Percentiles rank a stretch among this genome's conserved stretches.
These are phyloP conservation scores for Chaitophorus viminalis DNA, from an alignment of 2,888 invertebrate species.

Conservation along the genomic window DNA sequence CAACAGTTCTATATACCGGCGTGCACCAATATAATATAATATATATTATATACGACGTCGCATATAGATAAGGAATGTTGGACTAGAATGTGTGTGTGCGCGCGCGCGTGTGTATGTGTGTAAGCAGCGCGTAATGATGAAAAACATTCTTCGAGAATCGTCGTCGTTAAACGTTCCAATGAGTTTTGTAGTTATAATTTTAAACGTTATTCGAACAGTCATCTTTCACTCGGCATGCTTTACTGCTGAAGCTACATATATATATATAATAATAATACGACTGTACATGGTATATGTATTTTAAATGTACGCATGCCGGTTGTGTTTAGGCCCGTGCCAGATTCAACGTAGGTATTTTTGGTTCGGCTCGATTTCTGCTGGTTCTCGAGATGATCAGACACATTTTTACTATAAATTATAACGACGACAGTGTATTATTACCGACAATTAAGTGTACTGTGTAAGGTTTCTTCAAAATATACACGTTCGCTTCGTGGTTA, in stretches of 20 bases:
- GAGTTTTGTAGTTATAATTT: constrained; percentile 38
- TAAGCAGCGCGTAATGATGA: background rate
- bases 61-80: constrained; percentile 25
- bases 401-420: background rate
- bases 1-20: background rate
- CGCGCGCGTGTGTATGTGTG: constrained; percentile 29
- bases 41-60: background rate
- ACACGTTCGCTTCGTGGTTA: background rate
- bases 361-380: background rate
- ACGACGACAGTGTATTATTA: background rate
- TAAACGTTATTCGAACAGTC: constrained; percentile 36
- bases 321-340: background rate
- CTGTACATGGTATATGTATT: background rate
- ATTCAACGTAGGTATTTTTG: background rate
- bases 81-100: constrained; percentile 44
- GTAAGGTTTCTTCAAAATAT: background rate
- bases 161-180: constrained; percentile 18
- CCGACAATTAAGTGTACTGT: background rate
- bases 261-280: background rate
- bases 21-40: constrained; percentile 16
- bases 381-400: background rate
- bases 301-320: background rate
- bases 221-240: background rate
- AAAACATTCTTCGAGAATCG: constrained; percentile 31
- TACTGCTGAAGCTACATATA: background rate